Percentiles rank a stretch among this genome's conserved stretches.
phyloP scores from a whole-genome alignment of 2,888 invertebrate species.

The Invenusta paracnida region DNA sequence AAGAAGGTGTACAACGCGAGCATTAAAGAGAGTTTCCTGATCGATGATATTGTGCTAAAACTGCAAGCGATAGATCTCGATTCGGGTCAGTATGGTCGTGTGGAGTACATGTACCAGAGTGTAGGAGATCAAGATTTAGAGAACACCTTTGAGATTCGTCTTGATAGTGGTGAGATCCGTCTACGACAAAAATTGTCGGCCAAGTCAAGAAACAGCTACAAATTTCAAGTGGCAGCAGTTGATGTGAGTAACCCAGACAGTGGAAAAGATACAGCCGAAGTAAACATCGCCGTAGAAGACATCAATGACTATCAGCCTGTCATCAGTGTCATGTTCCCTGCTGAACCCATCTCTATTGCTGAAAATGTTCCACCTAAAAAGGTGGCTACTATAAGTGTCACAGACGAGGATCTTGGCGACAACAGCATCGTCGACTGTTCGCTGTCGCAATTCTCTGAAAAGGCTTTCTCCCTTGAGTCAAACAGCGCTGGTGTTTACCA shows the following conservation, averaged over 20 bases:
- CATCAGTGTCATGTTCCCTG: neutral
- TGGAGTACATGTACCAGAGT: neutral
- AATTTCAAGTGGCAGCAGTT: slow-evolving; percentile 27
- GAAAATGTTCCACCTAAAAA: neutral
- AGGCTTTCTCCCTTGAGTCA: neutral
- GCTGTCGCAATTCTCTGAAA: neutral
- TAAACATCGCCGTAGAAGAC: slow-evolving; percentile 9
- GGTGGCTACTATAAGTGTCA: slow-evolving; percentile 32
- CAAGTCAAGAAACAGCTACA: slow-evolving; percentile 1
- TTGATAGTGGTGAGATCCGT: slow-evolving; percentile 27
- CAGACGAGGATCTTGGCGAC: slow-evolving; percentile 27
- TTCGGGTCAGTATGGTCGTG: slow-evolving; percentile 30
- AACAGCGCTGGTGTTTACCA: neutral
- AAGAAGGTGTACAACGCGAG: neutral
- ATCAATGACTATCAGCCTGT: slow-evolving; percentile 33
- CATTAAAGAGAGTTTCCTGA: neutral
- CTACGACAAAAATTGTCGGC: slow-evolving; percentile 28
- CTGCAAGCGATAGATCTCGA: slow-evolving; percentile 7
- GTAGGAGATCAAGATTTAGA: slow-evolving; percentile 22
- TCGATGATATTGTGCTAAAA: neutral
- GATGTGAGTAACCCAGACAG: slow-evolving; percentile 34
- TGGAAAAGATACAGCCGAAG: slow-evolving; percentile 30
- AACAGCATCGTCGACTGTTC: slow-evolving; percentile 22
- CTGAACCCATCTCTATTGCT: neutral
- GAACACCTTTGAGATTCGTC: slow-evolving; percentile 19